Percentiles rank a stretch among this genome's conserved stretches.
Conservation (phyloP, 2,113 vertebrate genomes). For the Crocuta crocuta region DNA sequence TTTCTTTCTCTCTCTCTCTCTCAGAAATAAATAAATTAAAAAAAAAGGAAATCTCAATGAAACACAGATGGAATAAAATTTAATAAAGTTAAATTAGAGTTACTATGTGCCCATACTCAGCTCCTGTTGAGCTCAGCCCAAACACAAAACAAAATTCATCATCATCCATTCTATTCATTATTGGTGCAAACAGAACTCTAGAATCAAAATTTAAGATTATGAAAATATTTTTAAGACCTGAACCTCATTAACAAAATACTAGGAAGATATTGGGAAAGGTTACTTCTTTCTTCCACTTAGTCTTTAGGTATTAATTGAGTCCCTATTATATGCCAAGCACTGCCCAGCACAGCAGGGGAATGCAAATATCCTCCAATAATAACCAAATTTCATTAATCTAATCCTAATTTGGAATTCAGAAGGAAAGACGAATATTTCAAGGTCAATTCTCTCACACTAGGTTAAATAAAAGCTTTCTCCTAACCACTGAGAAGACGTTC, state of each 20-base stretch:
- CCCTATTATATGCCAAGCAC: background rate
- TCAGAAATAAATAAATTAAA: too few relatives aligned
- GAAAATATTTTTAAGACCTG: background rate
- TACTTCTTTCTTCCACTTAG: constrained; percentile 24
- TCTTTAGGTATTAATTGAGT: background rate
- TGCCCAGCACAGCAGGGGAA: background rate
- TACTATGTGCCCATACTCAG: background rate
- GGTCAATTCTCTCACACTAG: background rate
- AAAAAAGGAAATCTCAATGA: background rate
- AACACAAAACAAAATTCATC: constrained; percentile 31
- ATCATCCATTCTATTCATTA: background rate
- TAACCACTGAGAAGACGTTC: constrained; percentile 3
- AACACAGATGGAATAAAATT: background rate
- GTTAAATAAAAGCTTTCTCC: constrained; percentile 34
- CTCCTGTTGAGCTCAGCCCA: background rate
- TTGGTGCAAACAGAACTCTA: background rate
- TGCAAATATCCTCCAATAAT: background rate
- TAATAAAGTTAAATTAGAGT: background rate
- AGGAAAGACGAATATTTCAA: constrained; percentile 14
- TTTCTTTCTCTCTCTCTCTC: too few relatives aligned
- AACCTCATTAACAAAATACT: constrained; percentile 1
- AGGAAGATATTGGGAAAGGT: background rate
- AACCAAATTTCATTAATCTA: constrained; percentile 12
- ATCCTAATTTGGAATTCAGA: background rate
- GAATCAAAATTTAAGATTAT: constrained; percentile 33